Conservation (phyloP, 2,797 vertebrate genomes). For the Cossypha niveicapilla region DNA sequence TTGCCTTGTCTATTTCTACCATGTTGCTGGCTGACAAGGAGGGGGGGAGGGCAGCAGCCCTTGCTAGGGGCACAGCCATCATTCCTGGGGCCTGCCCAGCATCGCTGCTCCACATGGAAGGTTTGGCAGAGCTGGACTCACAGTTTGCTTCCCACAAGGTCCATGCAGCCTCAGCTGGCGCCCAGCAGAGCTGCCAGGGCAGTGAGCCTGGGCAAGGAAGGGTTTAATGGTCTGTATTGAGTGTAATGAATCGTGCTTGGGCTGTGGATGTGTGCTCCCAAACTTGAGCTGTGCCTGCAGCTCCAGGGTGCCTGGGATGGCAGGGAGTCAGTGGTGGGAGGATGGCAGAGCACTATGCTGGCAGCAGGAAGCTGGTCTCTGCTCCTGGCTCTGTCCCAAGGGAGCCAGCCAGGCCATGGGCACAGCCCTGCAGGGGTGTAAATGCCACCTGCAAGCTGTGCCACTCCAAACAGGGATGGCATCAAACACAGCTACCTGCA, state of each 20-base stretch:
- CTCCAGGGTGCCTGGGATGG: background rate
- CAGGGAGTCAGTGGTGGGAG: background rate
- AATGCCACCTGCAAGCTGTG: background rate
- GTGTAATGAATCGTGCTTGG: background rate
- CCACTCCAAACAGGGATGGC: background rate
- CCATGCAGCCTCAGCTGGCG: accelerated
- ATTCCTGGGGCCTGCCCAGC: background rate
- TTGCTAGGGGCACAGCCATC: background rate
- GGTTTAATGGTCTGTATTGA: background rate
- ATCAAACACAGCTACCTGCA: background rate
- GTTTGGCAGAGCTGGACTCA: background rate
- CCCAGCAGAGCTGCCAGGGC: background rate
- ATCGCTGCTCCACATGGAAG: accelerated
- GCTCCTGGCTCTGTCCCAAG: background rate
- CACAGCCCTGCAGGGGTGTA: background rate
- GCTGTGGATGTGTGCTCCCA: background rate
- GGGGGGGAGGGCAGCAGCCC: background rate
- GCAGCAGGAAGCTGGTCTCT: background rate
- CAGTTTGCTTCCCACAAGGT: accelerated
- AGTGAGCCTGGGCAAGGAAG: accelerated
- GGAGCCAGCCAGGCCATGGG: background rate
- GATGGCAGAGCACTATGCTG: accelerated
- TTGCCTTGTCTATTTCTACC: background rate
- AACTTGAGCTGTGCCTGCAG: background rate
- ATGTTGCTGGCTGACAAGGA: background rate